phyloP scores from a whole-genome alignment of 2,888 invertebrate genomes.

The Meganola albula region DNA sequence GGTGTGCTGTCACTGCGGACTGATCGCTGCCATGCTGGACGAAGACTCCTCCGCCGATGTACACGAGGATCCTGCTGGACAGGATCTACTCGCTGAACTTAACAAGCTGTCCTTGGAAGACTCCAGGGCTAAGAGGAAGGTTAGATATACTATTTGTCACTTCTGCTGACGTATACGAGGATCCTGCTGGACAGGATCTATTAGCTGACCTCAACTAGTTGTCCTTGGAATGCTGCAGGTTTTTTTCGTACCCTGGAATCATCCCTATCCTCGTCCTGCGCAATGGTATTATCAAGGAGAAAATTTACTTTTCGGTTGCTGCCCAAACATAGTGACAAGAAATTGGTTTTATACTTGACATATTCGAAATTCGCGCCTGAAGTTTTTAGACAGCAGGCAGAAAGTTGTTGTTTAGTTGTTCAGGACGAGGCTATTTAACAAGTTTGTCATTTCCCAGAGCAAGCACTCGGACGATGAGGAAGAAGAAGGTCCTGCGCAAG shows the following conservation, averaged over 20 bases:
- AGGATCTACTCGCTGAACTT: conserved; percentile 81
- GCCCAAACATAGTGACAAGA: too few species aligned
- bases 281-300: too few species aligned
- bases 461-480: conserved; percentile 36
- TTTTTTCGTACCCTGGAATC: too few species aligned
- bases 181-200: conserved; percentile 69
- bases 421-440: too few species aligned
- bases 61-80: conserved; percentile 37
- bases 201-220: conserved; percentile 81
- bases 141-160: conserved; percentile 45
- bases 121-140: conserved; percentile 34
- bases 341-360: too few species aligned
- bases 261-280: too few species aligned
- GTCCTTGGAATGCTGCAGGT: conserved; percentile 59
- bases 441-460: too few species aligned
- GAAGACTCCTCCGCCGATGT: conserved; percentile 41
- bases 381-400: too few species aligned
- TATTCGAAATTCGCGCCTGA: too few species aligned
- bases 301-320: too few species aligned
- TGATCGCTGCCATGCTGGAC: conserved; percentile 81
- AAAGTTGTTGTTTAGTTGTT: too few species aligned
- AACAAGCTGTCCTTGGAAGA: conserved; percentile 78
- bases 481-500: conserved; percentile 33
- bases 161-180: conserved; percentile 32
- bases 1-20: conserved; percentile 86